phyloP scores from a whole-genome alignment of 2,888 invertebrate genomes.

The Steinernema hermaphroditum region DNA sequence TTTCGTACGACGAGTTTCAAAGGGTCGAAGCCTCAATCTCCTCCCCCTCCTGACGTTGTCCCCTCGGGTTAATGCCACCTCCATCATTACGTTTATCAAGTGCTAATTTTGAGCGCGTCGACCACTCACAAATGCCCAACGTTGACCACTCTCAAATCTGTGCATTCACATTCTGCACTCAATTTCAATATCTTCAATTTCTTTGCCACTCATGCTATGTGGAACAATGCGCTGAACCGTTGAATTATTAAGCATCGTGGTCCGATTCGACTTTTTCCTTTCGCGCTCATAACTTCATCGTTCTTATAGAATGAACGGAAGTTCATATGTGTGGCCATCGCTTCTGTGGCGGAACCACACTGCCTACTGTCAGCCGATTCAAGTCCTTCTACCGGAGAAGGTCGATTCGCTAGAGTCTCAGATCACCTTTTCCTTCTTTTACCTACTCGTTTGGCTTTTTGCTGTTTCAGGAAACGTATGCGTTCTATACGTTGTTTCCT shows the following conservation, averaged over 20 bases:
- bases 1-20: too few species aligned
- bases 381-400: conserved; percentile 40
- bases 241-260: conserved; percentile 1
- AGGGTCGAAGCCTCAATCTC: too few species aligned
- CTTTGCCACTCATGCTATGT: too few species aligned
- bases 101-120: too few species aligned
- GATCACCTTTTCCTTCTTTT: conserved; percentile 57
- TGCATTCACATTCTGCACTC: too few species aligned
- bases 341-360: conserved; percentile 16
- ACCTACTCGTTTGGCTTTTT: conserved; percentile 59
- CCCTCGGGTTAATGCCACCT: too few species aligned
- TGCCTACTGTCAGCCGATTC: conserved; percentile 2
- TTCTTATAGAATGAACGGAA: conserved; percentile 7
- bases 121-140: too few species aligned
- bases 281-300: background rate
- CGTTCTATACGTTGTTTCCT: conserved; percentile 61
- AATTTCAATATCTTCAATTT: too few species aligned
- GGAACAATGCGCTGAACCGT: conserved; percentile 1
- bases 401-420: conserved; percentile 47
- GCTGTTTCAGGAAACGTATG: conserved; percentile 61
- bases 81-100: too few species aligned
- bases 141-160: too few species aligned
- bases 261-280: background rate
- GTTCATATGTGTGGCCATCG: background rate
- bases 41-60: too few species aligned